A percentile compares a stretch with the other conserved stretches of the same genome.
These are phyloP conservation scores for Hemichromis elongatus DNA, from an alignment of 2,113 vertebrate genomes.

Conservation along the genomic window DNA sequence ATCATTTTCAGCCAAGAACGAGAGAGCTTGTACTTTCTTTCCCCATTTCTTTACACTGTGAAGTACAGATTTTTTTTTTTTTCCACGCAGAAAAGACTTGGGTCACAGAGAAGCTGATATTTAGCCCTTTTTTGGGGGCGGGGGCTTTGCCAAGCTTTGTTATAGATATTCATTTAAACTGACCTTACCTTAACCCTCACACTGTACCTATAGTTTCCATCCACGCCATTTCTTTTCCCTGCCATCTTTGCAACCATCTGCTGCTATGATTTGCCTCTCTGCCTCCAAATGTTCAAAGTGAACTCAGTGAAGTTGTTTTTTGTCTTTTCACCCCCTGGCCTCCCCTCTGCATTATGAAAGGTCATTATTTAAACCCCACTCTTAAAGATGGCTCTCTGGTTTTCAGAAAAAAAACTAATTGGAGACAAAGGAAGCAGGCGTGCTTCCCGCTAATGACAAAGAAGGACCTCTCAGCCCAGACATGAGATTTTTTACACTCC, in stretches of 20 bases:
- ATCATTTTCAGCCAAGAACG: constrained; percentile 57
- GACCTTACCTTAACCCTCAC: neutral
- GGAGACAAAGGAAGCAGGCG: constrained; percentile 69
- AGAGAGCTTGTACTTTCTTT: constrained; percentile 9
- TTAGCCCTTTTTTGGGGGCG: neutral
- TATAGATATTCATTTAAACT: neutral
- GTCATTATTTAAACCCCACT: constrained; percentile 74
- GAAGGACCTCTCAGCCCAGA: constrained; percentile 46
- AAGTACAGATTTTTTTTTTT: neutral
- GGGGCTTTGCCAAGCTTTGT: neutral
- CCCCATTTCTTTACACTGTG: neutral
- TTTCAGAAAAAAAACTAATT: constrained; percentile 75
- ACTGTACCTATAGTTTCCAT: neutral
- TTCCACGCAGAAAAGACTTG: neutral
- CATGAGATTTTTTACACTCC: constrained; percentile 47
- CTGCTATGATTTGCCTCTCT: constrained; percentile 44
- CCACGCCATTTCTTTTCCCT: neutral
- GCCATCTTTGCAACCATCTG: constrained; percentile 47
- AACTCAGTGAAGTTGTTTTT: constrained; percentile 50
- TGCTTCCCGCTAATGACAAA: constrained; percentile 72
- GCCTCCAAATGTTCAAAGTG: constrained; percentile 62
- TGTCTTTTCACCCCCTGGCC: constrained; percentile 52
- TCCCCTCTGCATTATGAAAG: constrained; percentile 61
- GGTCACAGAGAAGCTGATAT: neutral
- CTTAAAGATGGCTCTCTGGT: constrained; percentile 67